phyloP scores from a whole-genome alignment of 2,797 vertebrate species.

The Neomorphus geoffroyi region DNA sequence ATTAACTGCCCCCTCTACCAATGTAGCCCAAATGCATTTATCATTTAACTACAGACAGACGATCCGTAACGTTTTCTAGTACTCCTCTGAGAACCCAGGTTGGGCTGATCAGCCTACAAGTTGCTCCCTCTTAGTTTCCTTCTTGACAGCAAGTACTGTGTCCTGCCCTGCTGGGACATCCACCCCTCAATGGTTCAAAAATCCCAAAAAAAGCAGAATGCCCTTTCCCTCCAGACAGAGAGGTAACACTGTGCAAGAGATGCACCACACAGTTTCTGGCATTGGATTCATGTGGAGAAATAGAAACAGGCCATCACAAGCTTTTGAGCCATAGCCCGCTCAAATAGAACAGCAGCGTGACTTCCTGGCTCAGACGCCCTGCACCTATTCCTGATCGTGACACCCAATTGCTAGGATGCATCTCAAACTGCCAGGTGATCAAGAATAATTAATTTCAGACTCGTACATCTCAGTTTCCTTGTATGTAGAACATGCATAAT shows the following conservation, averaged over 20 bases:
- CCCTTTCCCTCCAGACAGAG: background rate
- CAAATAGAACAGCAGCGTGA: background rate
- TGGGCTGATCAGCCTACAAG: background rate
- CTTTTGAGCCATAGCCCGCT: background rate
- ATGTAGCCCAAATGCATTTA: background rate
- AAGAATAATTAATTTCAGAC: background rate
- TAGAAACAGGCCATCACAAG: background rate
- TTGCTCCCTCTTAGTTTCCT: background rate
- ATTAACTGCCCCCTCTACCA: too few relatives aligned
- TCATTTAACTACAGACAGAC: background rate
- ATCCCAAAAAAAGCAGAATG: background rate
- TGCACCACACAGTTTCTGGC: background rate
- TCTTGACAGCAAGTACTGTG: background rate
- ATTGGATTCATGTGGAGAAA: background rate
- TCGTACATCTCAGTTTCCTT: background rate
- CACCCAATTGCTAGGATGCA: background rate
- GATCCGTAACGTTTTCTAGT: background rate
- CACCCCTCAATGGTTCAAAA: background rate
- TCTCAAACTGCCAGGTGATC: background rate
- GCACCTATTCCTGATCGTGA: accelerated
- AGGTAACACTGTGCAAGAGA: background rate
- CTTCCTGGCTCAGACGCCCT: background rate
- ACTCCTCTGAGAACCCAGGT: background rate
- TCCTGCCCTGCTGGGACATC: background rate
- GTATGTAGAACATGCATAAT: background rate